These are phyloP conservation scores for Henicopernis longicauda DNA, from an alignment of 2,113 vertebrate genomes.

Conservation along the genomic window DNA sequence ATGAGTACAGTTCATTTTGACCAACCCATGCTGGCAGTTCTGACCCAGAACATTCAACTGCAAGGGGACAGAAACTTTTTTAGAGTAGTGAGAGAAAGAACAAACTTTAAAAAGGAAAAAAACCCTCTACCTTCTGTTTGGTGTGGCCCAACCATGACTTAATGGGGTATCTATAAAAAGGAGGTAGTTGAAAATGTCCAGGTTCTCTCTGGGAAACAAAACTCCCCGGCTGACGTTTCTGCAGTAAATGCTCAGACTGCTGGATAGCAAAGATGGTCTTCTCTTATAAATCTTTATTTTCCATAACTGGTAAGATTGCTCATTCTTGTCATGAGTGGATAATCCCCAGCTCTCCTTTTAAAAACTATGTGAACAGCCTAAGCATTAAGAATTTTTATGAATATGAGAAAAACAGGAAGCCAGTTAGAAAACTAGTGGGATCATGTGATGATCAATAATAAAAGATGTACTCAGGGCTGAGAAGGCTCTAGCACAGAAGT, in stretches of 20 bases:
- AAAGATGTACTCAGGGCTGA: neutral
- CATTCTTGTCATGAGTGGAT: neutral
- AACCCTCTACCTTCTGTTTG: neutral
- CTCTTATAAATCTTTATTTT: neutral
- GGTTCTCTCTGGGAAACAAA: neutral
- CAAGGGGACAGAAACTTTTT: neutral
- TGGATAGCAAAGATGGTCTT: neutral
- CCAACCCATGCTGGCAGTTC: neutral
- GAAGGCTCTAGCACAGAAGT: neutral
- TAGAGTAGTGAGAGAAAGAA: neutral
- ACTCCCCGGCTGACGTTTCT: neutral
- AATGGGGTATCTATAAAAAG: neutral
- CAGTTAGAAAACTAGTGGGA: neutral
- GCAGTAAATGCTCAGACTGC: neutral
- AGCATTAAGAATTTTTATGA: neutral
- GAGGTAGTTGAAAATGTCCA: neutral
- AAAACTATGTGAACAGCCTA: neutral
- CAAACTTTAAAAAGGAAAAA: neutral
- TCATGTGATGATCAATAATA: neutral
- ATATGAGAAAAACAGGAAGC: neutral
- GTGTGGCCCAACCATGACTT: neutral
- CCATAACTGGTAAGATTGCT: neutral
- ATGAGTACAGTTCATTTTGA: neutral
- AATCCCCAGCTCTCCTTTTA: neutral
- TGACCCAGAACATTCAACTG: neutral